These are phyloP conservation scores for Endomychus coccineus DNA, from an alignment of 2,888 invertebrate species.

Conservation along the genomic window DNA sequence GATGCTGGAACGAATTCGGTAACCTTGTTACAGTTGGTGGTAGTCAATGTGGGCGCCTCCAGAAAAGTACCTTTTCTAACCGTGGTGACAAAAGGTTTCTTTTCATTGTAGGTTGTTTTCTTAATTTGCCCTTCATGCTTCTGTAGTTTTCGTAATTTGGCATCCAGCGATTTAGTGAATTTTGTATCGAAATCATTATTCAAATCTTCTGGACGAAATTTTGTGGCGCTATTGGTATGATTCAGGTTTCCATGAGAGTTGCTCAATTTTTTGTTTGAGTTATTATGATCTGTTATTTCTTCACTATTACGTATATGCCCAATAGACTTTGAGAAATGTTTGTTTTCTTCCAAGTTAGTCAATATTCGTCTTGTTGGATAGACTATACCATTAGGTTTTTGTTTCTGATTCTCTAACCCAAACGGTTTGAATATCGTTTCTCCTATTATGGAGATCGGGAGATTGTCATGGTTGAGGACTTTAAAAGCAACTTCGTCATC, in stretches of 20 bases:
- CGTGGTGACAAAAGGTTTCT: conserved; percentile 67
- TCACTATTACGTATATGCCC: conserved; percentile 29
- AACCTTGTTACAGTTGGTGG: conserved; percentile 34
- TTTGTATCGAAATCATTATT: conserved; percentile 42
- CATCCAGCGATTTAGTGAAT: conserved; percentile 65
- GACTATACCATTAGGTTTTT: conserved; percentile 51
- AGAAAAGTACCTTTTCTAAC: conserved; percentile 73
- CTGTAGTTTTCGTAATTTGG: conserved; percentile 62
- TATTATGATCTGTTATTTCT: conserved; percentile 22
- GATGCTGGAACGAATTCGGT: conserved; percentile 24
- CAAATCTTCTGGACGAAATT: conserved; percentile 36
- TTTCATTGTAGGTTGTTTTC: conserved; percentile 25
- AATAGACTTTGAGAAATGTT: conserved; percentile 38
- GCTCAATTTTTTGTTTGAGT: conserved; percentile 38
- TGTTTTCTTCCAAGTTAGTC: conserved; percentile 33
- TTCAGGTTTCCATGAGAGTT: conserved; percentile 45
- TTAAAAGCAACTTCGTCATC: conserved; percentile 41
- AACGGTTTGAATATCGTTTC: conserved; percentile 41
- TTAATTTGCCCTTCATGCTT: conserved; percentile 46
- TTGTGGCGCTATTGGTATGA: conserved; percentile 33
- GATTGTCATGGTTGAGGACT: conserved; percentile 41
- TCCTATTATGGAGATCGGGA: conserved; percentile 37
- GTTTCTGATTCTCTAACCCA: conserved; percentile 34
- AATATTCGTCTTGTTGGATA: conserved; percentile 46
- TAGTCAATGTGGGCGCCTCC: conserved; percentile 67